Evolutionary conservation across 2,797 vertebrate genomes (phyloP).

Genomic region (Propithecus perrieri): DNA sequence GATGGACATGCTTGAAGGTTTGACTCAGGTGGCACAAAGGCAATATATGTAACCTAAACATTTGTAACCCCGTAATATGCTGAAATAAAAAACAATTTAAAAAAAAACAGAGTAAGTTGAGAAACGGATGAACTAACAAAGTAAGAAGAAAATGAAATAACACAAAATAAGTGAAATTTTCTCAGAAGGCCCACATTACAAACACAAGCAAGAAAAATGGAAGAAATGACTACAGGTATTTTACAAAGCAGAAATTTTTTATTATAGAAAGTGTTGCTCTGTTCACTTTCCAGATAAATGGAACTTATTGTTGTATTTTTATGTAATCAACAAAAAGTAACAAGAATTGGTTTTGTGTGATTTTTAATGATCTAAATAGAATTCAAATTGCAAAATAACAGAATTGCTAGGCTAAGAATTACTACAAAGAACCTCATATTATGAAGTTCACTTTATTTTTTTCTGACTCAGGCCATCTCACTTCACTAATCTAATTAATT

Average conservation of each 20-base stretch:
- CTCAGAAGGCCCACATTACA: neutral
- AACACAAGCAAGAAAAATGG: neutral
- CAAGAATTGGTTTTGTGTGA: constrained; percentile 42
- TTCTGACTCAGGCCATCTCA: constrained; percentile 57
- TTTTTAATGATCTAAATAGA: constrained; percentile 63
- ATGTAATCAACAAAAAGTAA: constrained; percentile 58
- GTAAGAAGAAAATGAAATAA: constrained; percentile 1
- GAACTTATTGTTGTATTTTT: constrained; percentile 49
- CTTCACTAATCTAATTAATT: constrained; percentile 75
- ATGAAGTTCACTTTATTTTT: constrained; percentile 55
- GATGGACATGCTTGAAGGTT: no score
- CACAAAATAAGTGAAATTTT: neutral
- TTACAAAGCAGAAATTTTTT: constrained; percentile 53
- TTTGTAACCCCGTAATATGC: no score
- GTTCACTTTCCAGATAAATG: constrained; percentile 57
- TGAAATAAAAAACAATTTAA: no score
- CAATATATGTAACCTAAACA: no score
- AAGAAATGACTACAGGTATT: constrained; percentile 41
- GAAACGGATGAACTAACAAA: neutral
- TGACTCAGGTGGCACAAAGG: no score
- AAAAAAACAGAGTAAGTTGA: neutral
- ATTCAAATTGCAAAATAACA: constrained; percentile 66
- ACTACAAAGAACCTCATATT: neutral
- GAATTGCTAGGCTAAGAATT: constrained; percentile 51
- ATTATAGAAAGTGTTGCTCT: constrained; percentile 33